Base-by-base conservation (phyloP, 2,888 invertebrate species). In the Antheraea yamamai region DNA sequence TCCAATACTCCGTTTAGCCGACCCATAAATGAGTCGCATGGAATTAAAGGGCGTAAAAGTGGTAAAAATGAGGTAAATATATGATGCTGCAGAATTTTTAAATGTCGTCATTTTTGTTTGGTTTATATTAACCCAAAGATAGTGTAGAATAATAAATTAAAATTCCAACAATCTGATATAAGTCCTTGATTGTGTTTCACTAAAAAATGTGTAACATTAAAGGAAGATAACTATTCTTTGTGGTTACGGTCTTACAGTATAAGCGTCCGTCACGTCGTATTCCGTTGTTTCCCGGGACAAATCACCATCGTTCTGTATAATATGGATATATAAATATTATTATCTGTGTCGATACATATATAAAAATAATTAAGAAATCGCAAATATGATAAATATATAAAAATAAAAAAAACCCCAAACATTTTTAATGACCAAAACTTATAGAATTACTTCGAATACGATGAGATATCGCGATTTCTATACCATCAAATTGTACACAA, bases 261-360 rank as follows among this genome's bases (percentile, higher is more conserved):
- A 71, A 71, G 58, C 70, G 23, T 74, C 71, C 23, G 70, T 52
- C 16, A 61, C 58, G 81, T 84, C 78, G 71, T 79, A 75, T 47
- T 87, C 87, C 79, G 81, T 83, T 66, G 85, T 88, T 83, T 82
- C 88, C 74, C 85, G 85, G 76, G 89, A 81, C 73, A 88, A 78
- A 74, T 93, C 91, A 75, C 81, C 90, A 79, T 92, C 92, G 74
- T 93, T 93, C 92, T 93, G 91, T 87, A 80, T 86, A 81, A 81
- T 75, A 73, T 61, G 18, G 71, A 74, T 74, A 71, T 47, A 55
- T 39, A 30, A 10, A 30, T 12, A 71, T 74, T 74, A 74, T 64
- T 64, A 61, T 71, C 47, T 47, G 23, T 8, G 1, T 26, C 23
- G 26, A 64, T 64, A 26, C 23, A 26, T 64, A 14, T 4, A 64